Base-by-base conservation (phyloP, 2,888 invertebrate genomes). In the Cenopis cana region DNA sequence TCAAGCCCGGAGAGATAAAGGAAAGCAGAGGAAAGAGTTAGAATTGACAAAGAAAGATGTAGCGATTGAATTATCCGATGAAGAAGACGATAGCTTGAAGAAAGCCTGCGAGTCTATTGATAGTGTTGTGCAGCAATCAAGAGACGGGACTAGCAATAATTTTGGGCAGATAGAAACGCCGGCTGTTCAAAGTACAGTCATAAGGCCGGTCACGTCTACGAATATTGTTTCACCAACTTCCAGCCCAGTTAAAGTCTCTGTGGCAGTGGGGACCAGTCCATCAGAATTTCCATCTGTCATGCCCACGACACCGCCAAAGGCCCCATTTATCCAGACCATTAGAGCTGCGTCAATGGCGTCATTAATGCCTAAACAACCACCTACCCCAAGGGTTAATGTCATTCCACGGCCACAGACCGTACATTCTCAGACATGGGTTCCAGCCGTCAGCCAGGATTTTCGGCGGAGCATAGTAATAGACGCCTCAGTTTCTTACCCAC, bases 381-480 rank as follows among this genome's bases (percentile, higher is more conserved):
- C 20, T 41, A 2, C 24, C 10, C 24, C 41, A 41, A 46, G n/a
- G 24, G 6, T 46, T 8, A 46, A 59, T 41, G 20, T 59, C 10
- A 8, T 14, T 41, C 41, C 59, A 41, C 38, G 41, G 59, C 17
- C 2, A 41, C 18, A n/a, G 46, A 6, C 12, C 6, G 29, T 0
- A 8, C 55, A 18, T 4, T n/a, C 50, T 17, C 14, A 14, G 17
- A 56, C 14, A 2, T 29, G 17, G 17, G 29, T 29, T 2, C 12
- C 68, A 3, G 46, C 70, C 29, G 33, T 60, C 29, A 64, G 50
- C 11, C 49, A 57, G 17, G 46, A 36, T n/a, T 36, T 54, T 6
- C 60, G 20, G 46, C 38, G 57, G 17, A 33, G 67, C 33, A 76
- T 81, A 56, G 69, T 77, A n/a, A 77, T 82, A 20, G 81, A 81